Evolutionary conservation across 2,888 invertebrate species (phyloP).

Genomic region (Osmoderma eremita): DNA sequence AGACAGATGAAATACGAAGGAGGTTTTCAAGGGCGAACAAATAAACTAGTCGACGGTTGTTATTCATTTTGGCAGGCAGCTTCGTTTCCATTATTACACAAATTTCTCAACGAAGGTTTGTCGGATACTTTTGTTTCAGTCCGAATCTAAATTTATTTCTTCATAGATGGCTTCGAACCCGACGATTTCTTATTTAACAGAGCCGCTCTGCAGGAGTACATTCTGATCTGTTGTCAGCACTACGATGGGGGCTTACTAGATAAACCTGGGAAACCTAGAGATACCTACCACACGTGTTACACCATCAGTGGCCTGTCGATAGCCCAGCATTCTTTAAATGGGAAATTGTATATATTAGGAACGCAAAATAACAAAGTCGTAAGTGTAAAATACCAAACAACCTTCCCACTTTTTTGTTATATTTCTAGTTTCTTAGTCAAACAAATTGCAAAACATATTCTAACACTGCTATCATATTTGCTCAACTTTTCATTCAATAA

Average conservation of each 20-base stretch:
- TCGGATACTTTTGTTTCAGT: conserved; percentile 1
- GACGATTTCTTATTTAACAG: conserved; percentile 82
- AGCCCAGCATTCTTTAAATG: conserved; percentile 77
- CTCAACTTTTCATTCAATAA: too few relatives aligned
- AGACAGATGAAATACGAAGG: conserved; percentile 95
- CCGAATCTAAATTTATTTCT: conserved; percentile 50
- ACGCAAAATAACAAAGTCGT: conserved; percentile 75
- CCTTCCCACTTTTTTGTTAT: too few relatives aligned
- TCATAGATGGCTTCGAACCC: conserved; percentile 64
- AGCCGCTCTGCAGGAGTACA: conserved; percentile 92
- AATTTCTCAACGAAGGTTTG: conserved; percentile 68
- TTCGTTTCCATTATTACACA: conserved; percentile 86
- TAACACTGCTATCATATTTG: too few relatives aligned
- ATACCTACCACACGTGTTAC: conserved; percentile 98
- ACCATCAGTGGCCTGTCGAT: conserved; percentile 93
- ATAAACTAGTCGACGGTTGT: conserved; percentile 98
- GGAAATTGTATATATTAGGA: conserved; percentile 71
- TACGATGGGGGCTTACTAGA: conserved; percentile 90
- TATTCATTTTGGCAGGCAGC: conserved; percentile 99
- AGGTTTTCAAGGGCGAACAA: conserved; percentile 97
- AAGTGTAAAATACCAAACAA: conserved; percentile 52
- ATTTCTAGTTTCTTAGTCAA: too few relatives aligned
- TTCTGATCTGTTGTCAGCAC: conserved; percentile 94
- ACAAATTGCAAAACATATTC: too few relatives aligned
- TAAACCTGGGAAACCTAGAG: conserved; percentile 92